These are phyloP conservation scores for Calephelis nemesis DNA, from an alignment of 1,140 invertebrate genomes.

Conservation along the genomic window DNA sequence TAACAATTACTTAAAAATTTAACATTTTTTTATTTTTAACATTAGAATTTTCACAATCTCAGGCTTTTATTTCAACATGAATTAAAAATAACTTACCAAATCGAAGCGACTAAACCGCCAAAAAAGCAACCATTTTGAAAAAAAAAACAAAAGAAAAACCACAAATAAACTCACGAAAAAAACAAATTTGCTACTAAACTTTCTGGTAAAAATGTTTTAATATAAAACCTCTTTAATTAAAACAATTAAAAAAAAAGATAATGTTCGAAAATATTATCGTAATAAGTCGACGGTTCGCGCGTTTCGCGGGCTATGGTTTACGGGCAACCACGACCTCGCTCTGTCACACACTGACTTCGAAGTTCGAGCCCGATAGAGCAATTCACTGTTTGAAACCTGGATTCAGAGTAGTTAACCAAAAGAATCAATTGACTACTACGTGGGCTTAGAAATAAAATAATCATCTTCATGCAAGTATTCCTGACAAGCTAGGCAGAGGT, in stretches of 20 bases:
- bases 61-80: no score
- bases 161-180: conserved; percentile 5
- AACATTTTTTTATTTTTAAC: no score
- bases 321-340: conserved; percentile 12
- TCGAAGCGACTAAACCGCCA: conserved; percentile 8
- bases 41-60: no score
- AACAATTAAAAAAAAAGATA: neutral
- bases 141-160: conserved; percentile 8
- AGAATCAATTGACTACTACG: neutral
- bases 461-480: no score
- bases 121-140: conserved; percentile 13
- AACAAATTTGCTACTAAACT: neutral
- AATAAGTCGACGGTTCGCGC: conserved; percentile 6
- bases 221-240: neutral
- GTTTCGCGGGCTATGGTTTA: neutral
- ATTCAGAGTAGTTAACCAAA: neutral
- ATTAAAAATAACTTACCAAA: conserved; percentile 5
- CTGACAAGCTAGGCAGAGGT: no score
- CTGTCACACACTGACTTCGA: conserved; percentile 13
- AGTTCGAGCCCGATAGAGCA: conserved; percentile 15
- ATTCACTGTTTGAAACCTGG: conserved; percentile 20
- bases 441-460: no score
- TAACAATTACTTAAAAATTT: no score
- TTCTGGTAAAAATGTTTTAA: neutral
- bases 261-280: conserved; percentile 14